Percentiles rank a stretch among this genome's conserved stretches.
Evolutionary conservation across 2,797 vertebrate genomes (phyloP).

Genomic region (Hephaestus fuliginosus): DNA sequence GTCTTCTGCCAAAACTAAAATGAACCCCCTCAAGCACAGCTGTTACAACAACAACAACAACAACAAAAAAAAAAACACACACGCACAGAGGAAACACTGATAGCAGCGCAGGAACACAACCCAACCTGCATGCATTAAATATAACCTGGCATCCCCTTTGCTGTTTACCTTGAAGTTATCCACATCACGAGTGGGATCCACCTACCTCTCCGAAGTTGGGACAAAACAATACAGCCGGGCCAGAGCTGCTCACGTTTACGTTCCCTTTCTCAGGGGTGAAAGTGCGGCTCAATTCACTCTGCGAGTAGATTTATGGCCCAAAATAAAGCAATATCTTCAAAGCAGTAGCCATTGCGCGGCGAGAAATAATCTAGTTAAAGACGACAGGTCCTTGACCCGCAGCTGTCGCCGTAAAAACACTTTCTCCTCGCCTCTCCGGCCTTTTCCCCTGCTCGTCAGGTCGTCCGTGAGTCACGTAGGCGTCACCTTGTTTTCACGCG

Average conservation of each 20-base stretch:
- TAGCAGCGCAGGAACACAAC: slow-evolving; percentile 39
- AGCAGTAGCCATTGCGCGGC: slow-evolving; percentile 39
- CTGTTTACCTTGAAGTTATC: slow-evolving; percentile 47
- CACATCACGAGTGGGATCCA: slow-evolving; percentile 46
- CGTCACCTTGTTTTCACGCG: slow-evolving; percentile 72
- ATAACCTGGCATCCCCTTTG: slow-evolving; percentile 36
- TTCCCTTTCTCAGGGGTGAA: slow-evolving; percentile 38
- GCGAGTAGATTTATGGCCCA: slow-evolving; percentile 48
- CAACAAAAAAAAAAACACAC: slow-evolving; percentile 24
- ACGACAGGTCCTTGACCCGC: slow-evolving; percentile 4
- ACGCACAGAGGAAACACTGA: slow-evolving; percentile 44
- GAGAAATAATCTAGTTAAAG: slow-evolving; percentile 21
- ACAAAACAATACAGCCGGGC: slow-evolving; percentile 23
- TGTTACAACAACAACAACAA: slow-evolving; percentile 18
- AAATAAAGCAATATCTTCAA: slow-evolving; percentile 52
- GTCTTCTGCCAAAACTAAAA: slow-evolving; percentile 66
- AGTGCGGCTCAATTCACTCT: slow-evolving; percentile 24
- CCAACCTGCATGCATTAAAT: slow-evolving; percentile 49
- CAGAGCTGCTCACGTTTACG: slow-evolving; percentile 18
- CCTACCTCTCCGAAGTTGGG: slow-evolving; percentile 66
- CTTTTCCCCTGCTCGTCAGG: slow-evolving; percentile 15
- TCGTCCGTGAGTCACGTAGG: slow-evolving; percentile 56
- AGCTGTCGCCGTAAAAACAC: slow-evolving; percentile 4
- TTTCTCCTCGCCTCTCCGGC: slow-evolving; percentile 9
- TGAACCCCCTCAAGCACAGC: slow-evolving; percentile 63